Evolutionary conservation across 2,888 invertebrate genomes (phyloP), one percentile per base, ranked within the genome.

Genomic region (Diaprepes abbreviatus): DNA sequence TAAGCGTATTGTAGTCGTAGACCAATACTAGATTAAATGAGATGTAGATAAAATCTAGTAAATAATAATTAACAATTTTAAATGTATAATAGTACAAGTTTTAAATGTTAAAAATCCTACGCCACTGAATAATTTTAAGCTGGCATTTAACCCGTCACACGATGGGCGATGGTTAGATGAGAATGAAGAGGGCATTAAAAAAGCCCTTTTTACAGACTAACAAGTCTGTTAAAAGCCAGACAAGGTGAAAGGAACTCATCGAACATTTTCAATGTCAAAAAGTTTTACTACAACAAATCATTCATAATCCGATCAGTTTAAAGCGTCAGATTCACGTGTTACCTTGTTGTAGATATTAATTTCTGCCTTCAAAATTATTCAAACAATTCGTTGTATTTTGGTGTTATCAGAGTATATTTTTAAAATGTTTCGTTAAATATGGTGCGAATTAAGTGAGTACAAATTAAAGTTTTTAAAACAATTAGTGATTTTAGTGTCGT

Each of bases 191-290:
- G 58, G 28, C 28, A 28, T 24, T 12, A 16, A 31, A 31, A 24
- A 28, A 33, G 48, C 59, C 48, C 59, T 48, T 59, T 59, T 59
- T 17, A 19, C 45, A 16, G 38, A 50, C 48, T 48, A 28, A 10
- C 40, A 28, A 45, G 31, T 59, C 35, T 17, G 17, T 59, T 31
- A 45, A 59, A 33, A 59, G 59, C 33, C 12, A 31, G 45, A 14
- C 64, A 55, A 65, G 55, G 64, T 65, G 64, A 65, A 65, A 55
- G 65, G 57, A 64, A 55, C 16, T 54, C 57, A 21, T 31, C 14
- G 43, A 16, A 12, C 55, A 43, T 58, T 57, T 60, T 65, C 65
- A 65, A 65, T 65, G 65, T 65, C 65, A 48, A 24, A 52, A 63
- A 40, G 14, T 52, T 63, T 63, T 48, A 63, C 24, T 24, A 36